Percentiles rank a stretch among this genome's conserved stretches.
These are phyloP conservation scores for Parelbella ahira DNA, from an alignment of 2,888 invertebrate species.

Conservation along the genomic window DNA sequence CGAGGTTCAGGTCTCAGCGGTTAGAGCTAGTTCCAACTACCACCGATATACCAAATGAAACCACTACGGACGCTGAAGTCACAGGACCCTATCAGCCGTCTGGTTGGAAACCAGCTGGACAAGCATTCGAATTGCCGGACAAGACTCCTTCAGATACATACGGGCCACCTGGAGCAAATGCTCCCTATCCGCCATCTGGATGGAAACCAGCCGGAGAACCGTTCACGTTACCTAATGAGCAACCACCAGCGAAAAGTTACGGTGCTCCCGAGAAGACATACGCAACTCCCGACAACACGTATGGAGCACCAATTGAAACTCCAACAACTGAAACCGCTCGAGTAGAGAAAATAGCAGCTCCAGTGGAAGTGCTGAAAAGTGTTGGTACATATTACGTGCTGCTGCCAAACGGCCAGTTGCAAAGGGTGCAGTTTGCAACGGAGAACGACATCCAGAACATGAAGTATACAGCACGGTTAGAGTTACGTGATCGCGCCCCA, in stretches of 20 bases:
- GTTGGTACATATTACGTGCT: conserved; percentile 83
- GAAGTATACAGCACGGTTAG: conserved; percentile 81
- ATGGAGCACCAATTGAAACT: conserved; percentile 47
- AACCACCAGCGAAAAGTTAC: conserved; percentile 50
- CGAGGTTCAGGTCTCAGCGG: conserved; percentile 71
- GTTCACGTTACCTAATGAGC: conserved; percentile 60
- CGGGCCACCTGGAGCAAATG: conserved; percentile 45
- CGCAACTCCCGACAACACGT: conserved; percentile 47
- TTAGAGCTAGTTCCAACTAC: conserved; percentile 67
- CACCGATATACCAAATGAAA: conserved; percentile 57
- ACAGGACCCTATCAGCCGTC: conserved; percentile 56
- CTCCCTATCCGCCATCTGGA: conserved; percentile 63
- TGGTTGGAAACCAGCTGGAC: conserved; percentile 59
- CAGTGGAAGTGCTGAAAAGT: conserved; percentile 70
- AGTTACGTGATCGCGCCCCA: conserved; percentile 66
- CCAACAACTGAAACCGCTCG: conserved; percentile 58
- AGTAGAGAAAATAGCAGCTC: conserved; percentile 56
- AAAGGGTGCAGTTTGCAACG: conserved; percentile 80
- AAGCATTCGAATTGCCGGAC: conserved; percentile 39
- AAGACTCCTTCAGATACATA: conserved; percentile 43
- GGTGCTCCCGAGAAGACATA: conserved; percentile 54
- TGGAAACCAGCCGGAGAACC: conserved; percentile 65
- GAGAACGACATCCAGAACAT: conserved; percentile 75
- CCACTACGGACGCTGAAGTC: conserved; percentile 54
- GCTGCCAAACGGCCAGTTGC: conserved; percentile 82